These are phyloP conservation scores for Meleagris gallopavo DNA, from an alignment of 2,113 vertebrate genomes.

Conservation along the genomic window DNA sequence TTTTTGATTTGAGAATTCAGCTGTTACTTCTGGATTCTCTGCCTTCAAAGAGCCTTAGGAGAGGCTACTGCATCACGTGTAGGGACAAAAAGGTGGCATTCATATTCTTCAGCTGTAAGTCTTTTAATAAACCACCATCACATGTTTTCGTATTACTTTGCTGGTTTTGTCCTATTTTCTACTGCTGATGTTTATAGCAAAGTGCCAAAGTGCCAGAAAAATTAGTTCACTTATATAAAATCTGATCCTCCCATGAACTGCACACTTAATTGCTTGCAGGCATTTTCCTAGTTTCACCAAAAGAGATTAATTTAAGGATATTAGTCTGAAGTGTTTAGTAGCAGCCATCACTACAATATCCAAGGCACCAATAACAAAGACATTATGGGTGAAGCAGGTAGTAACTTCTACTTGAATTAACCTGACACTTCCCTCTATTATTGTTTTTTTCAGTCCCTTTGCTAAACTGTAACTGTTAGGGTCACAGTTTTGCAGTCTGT, in stretches of 20 bases:
- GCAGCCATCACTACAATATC: not conserved
- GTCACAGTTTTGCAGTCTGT: not conserved
- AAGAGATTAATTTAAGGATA: conserved; percentile 13
- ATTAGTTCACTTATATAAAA: conserved; percentile 7
- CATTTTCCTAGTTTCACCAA: conserved; percentile 31
- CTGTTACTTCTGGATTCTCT: conserved; percentile 58
- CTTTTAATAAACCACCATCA: conserved; percentile 41
- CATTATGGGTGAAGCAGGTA: not conserved
- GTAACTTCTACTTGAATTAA: not conserved
- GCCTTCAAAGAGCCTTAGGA: not conserved
- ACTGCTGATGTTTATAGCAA: conserved; percentile 13
- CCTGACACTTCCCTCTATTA: not conserved
- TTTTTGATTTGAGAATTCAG: conserved; percentile 60
- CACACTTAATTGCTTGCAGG: conserved; percentile 17
- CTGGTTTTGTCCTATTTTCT: not conserved
- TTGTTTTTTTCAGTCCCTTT: not conserved
- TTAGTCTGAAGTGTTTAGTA: not conserved
- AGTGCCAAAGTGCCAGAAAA: conserved; percentile 21
- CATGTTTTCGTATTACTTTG: not conserved
- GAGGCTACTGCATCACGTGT: not conserved
- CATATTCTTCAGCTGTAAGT: conserved; percentile 42
- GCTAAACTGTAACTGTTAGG: not conserved
- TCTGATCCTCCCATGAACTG: conserved; percentile 30
- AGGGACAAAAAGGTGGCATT: conserved; percentile 3
- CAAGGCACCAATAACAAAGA: not conserved